Percentiles rank a stretch among this genome's conserved stretches.
Evolutionary conservation across 2,888 invertebrate species (phyloP).

Genomic region (Leptinotarsa peninsularis): DNA sequence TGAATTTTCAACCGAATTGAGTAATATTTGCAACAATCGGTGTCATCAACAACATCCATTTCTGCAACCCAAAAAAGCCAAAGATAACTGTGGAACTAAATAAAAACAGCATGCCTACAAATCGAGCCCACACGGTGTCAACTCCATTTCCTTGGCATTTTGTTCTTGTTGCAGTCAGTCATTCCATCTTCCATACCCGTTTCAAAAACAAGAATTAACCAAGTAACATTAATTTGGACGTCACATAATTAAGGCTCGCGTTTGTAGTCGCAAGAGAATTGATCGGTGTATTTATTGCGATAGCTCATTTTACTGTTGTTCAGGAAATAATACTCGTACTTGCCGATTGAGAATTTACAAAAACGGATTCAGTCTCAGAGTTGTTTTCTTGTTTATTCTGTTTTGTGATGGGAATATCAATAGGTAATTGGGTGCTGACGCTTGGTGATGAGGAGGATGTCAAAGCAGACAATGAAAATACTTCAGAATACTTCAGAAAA

Average conservation of each 20-base stretch:
- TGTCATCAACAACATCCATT: too few relatives aligned
- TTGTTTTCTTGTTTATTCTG: neutral
- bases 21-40: too few relatives aligned
- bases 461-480: too few relatives aligned
- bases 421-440: neutral
- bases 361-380: neutral
- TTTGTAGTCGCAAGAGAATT: conserved; percentile 17
- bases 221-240: conserved; percentile 23
- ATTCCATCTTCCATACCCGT: conserved; percentile 22
- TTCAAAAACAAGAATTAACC: conserved; percentile 14
- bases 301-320: conserved; percentile 8
- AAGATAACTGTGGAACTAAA: neutral
- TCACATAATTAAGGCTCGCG: conserved; percentile 15
- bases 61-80: too few relatives aligned
- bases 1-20: too few relatives aligned
- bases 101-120: conserved; percentile 6
- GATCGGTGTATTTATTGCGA: conserved; percentile 15
- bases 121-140: conserved; percentile 14
- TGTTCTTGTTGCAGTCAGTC: conserved; percentile 26
- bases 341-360: neutral
- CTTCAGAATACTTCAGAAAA: too few relatives aligned
- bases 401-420: neutral
- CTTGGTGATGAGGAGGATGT: too few relatives aligned
- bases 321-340: neutral
- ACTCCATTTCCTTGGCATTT: conserved; percentile 20